A percentile compares a stretch with the other conserved stretches of the same genome.
Conservation (phyloP, 2,888 invertebrate genomes). For the Drosophila ochracea region DNA sequence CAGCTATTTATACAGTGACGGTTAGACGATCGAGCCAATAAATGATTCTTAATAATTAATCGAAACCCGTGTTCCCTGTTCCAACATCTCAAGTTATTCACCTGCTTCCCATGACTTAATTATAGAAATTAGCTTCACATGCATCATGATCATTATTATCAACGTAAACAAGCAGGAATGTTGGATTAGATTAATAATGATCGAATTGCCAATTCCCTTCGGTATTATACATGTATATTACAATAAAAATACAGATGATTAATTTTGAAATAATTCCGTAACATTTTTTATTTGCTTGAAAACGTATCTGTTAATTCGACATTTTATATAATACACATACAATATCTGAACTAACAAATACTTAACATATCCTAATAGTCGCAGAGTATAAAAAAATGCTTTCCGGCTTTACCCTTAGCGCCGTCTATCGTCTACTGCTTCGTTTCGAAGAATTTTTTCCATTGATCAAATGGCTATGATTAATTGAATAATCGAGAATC, state of each 20-base stretch:
- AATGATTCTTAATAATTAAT: constrained; percentile 36
- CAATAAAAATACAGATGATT: background rate
- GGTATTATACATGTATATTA: background rate
- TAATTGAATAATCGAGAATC: constrained; percentile 6
- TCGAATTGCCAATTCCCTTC: background rate
- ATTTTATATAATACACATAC: background rate
- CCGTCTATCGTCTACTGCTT: constrained; percentile 7
- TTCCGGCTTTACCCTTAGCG: background rate
- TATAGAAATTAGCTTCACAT: constrained; percentile 49
- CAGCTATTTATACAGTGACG: constrained; percentile 66
- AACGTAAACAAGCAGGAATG: background rate
- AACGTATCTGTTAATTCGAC: background rate
- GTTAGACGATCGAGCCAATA: background rate
- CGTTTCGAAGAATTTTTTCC: too few species aligned
- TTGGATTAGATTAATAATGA: background rate
- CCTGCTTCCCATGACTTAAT: constrained; percentile 53
- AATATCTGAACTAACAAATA: background rate
- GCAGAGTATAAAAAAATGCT: constrained; percentile 4
- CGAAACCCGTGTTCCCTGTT: constrained; percentile 16
- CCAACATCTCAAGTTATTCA: constrained; percentile 23
- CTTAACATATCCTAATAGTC: background rate
- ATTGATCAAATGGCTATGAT: constrained; percentile 15
- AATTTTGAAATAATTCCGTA: background rate
- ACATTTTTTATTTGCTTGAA: background rate
- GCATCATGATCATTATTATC: constrained; percentile 14